phyloP scores from a whole-genome alignment of 2,888 invertebrate genomes.

The Amphipoea oculea region DNA sequence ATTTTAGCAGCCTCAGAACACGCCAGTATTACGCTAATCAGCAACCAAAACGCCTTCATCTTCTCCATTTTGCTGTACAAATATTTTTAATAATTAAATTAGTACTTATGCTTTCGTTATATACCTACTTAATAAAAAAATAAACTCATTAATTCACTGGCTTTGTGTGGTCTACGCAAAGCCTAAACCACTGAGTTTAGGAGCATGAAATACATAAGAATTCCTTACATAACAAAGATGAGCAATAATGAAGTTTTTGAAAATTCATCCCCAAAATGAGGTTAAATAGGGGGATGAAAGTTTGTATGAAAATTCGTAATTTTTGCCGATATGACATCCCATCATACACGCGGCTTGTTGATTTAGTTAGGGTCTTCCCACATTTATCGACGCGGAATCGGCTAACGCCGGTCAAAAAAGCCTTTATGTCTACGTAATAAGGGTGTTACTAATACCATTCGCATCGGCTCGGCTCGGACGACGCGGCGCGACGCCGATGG shows the following conservation, averaged over 20 bases:
- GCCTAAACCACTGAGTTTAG: neutral
- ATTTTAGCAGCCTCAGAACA: conserved; percentile 65
- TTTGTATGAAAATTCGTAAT: too few relatives aligned
- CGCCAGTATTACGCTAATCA: conserved; percentile 33
- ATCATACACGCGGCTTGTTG: neutral
- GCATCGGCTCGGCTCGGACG: too few relatives aligned
- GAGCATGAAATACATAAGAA: neutral
- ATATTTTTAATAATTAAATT: neutral
- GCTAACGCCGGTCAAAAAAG: too few relatives aligned
- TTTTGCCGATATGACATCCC: too few relatives aligned
- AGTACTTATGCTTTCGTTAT: neutral
- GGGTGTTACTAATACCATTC: too few relatives aligned
- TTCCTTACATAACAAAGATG: neutral
- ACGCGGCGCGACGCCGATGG: too few relatives aligned
- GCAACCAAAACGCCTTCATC: conserved; percentile 20
- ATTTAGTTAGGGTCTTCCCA: too few relatives aligned
- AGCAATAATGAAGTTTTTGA: neutral
- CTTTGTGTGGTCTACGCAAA: neutral
- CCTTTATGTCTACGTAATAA: too few relatives aligned
- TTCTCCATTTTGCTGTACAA: conserved; percentile 30
- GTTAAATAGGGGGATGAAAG: too few relatives aligned
- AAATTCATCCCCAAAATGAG: too few relatives aligned
- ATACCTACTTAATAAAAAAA: neutral
- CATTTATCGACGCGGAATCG: too few relatives aligned
- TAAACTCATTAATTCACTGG: neutral